Evolutionary conservation across 2,888 invertebrate genomes (phyloP).

Genomic region (Morpho helenor): DNA sequence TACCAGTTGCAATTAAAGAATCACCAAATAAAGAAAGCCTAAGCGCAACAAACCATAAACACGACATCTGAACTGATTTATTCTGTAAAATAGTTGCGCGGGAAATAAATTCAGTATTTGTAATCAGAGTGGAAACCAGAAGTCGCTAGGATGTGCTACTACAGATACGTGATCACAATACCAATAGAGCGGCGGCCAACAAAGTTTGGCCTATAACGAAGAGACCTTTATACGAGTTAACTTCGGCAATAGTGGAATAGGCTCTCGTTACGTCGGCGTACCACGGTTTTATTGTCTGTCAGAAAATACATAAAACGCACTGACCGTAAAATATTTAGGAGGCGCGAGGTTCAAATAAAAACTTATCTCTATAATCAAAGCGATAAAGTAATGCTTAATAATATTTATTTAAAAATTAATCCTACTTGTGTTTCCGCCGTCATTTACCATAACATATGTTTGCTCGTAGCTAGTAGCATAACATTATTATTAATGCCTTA

Average conservation of each 20-base stretch:
- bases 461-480: too few species aligned
- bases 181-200: constrained; percentile 44
- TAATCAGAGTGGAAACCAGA: constrained; percentile 63
- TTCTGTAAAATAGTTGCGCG: constrained; percentile 12
- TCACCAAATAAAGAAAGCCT: neutral
- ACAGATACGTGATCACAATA: constrained; percentile 52
- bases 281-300: constrained; percentile 45
- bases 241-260: constrained; percentile 14
- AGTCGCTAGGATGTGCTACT: constrained; percentile 63
- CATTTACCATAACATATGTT: neutral
- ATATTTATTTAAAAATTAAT: neutral
- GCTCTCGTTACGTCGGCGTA: constrained; percentile 21
- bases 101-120: constrained; percentile 53
- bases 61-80: constrained; percentile 17
- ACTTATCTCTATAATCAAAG: constrained; percentile 18
- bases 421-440: neutral
- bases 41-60: constrained; percentile 5
- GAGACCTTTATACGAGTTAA: constrained; percentile 22
- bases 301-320: constrained; percentile 51
- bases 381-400: constrained; percentile 17
- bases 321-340: constrained; percentile 45
- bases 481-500: too few species aligned
- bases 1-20: neutral
- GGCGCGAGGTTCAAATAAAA: constrained; percentile 23
- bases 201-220: constrained; percentile 34